Conservation (phyloP, 1,140 invertebrate species). For the Brachionus plicatilis region DNA sequence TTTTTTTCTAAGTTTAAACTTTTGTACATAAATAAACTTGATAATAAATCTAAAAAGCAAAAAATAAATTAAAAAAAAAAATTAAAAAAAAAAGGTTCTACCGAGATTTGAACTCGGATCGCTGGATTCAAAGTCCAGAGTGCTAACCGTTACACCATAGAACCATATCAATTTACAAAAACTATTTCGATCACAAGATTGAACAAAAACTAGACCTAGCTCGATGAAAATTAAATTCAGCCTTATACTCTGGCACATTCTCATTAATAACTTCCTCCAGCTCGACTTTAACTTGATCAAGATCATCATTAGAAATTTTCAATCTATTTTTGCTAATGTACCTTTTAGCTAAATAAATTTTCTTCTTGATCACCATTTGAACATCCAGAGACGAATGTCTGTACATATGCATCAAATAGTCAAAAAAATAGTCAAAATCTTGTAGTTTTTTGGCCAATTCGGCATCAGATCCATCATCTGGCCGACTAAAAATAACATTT, state of each 20-base stretch:
- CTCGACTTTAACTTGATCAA: not conserved
- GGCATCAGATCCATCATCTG: not conserved
- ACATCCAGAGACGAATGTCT: not conserved
- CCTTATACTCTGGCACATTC: not conserved
- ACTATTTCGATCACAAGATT: not conserved
- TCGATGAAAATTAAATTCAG: not conserved
- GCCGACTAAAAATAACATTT: not conserved
- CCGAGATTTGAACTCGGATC: not conserved
- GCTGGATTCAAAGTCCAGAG: not conserved
- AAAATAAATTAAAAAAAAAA: not conserved
- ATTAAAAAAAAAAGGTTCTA: not conserved
- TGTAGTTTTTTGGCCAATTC: constrained; percentile 7
- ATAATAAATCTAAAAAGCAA: not conserved
- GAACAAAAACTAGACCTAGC: not conserved
- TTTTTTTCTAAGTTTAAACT: too few species aligned
- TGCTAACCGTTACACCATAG: not conserved
- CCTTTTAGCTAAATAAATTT: constrained; percentile 3
- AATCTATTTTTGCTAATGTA: constrained; percentile 18
- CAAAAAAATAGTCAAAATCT: constrained; percentile 17
- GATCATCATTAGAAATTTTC: not conserved
- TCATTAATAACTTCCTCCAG: not conserved
- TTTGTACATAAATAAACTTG: too few species aligned
- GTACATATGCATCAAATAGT: not conserved
- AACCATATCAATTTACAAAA: not conserved
- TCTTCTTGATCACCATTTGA: not conserved